A percentile compares a stretch with the other conserved stretches of the same genome.
phyloP scores from a whole-genome alignment of 2,113 vertebrate species.

The Smithornis capensis region DNA sequence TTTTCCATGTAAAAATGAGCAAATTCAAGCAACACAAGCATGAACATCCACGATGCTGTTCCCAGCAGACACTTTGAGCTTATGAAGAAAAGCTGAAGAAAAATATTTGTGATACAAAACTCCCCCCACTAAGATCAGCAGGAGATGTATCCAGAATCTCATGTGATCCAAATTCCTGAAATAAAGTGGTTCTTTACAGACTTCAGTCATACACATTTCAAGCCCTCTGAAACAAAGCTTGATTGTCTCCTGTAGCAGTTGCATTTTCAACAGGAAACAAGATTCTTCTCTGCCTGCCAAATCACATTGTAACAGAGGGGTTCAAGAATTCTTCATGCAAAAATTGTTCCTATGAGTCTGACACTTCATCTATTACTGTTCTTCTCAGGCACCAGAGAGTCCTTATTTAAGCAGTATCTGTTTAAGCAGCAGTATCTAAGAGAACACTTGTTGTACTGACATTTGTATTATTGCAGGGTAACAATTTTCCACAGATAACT shows the following conservation, averaged over 20 bases:
- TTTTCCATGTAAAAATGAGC: neutral
- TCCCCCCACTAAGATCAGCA: fast-evolving
- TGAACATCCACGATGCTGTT: neutral
- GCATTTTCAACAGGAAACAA: neutral
- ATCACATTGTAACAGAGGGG: neutral
- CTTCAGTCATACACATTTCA: neutral
- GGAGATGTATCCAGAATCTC: neutral
- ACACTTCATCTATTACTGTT: neutral
- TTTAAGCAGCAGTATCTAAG: neutral
- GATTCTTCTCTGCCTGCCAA: neutral
- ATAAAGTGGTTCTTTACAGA: neutral
- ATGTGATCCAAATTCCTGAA: neutral
- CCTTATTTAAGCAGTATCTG: neutral
- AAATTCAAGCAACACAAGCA: neutral
- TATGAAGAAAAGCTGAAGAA: neutral
- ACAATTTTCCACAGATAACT: neutral
- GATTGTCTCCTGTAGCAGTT: neutral
- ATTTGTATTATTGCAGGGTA: neutral
- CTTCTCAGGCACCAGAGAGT: neutral
- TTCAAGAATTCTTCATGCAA: neutral
- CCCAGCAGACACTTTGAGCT: neutral
- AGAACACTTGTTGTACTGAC: neutral
- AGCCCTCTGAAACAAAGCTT: neutral
- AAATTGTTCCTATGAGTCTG: neutral
- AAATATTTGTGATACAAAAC: neutral